These are phyloP conservation scores for Drosophila rellima DNA, from an alignment of 2,888 invertebrate species.

Conservation along the genomic window DNA sequence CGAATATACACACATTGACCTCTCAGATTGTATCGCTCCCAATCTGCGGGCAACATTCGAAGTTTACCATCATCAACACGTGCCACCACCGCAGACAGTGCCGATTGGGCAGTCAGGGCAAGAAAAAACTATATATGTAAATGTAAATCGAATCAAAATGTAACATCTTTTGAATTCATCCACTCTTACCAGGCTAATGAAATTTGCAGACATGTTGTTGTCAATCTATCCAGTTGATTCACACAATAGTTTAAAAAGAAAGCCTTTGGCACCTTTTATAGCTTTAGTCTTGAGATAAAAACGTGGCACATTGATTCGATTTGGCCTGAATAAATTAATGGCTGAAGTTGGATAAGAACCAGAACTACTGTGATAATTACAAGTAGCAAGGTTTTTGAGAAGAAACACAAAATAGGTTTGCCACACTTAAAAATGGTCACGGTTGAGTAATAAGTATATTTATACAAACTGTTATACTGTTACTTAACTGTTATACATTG, in stretches of 20 bases:
- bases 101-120: constrained; percentile 3
- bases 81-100: neutral
- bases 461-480: constrained; percentile 5
- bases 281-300: neutral
- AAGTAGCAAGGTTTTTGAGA: neutral
- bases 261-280: constrained; percentile 21
- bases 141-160: neutral
- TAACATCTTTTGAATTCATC: neutral
- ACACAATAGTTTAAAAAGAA: neutral
- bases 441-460: neutral
- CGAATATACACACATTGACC: neutral
- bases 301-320: constrained; percentile 50
- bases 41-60: neutral
- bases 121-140: constrained; percentile 7
- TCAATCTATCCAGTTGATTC: neutral
- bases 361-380: neutral
- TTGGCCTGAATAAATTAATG: constrained; percentile 38
- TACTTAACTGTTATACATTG: neutral
- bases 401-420: neutral
- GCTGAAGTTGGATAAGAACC: constrained; percentile 10
- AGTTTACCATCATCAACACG: neutral
- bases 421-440: neutral
- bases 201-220: constrained; percentile 10
- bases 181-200: constrained; percentile 20
- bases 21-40: neutral